phyloP scores from a whole-genome alignment of 2,113 vertebrate species.

The Onychostruthus taczanowskii region DNA sequence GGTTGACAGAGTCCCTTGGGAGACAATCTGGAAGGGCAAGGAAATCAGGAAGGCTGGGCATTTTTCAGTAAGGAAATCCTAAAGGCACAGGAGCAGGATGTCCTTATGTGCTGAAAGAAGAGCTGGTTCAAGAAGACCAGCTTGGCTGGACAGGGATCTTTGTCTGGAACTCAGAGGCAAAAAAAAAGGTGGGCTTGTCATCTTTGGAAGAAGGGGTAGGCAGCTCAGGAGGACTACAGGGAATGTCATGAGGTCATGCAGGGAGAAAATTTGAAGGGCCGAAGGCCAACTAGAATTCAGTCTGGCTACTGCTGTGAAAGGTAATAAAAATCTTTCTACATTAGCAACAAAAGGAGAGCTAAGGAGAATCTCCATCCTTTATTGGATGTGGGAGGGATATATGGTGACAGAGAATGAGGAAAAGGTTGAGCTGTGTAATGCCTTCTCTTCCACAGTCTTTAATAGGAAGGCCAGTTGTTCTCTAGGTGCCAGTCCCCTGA shows the following conservation, averaged over 20 bases:
- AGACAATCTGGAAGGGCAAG: neutral
- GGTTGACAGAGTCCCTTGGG: neutral
- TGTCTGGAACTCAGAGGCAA: neutral
- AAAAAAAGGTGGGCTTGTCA: neutral
- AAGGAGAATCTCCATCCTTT: neutral
- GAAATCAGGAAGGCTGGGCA: neutral
- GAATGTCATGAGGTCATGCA: too few relatives aligned
- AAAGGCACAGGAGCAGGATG: neutral
- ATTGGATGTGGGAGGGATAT: accelerated
- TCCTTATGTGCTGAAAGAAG: neutral
- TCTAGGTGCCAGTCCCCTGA: neutral
- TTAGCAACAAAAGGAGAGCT: too few relatives aligned
- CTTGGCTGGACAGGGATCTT: neutral
- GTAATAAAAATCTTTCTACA: neutral
- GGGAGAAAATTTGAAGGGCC: neutral
- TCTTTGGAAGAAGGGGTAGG: neutral
- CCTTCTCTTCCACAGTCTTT: neutral
- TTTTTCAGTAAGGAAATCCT: neutral
- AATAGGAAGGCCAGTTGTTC: neutral
- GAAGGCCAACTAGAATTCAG: neutral
- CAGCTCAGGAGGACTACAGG: neutral
- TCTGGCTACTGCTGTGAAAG: neutral
- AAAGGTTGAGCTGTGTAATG: neutral
- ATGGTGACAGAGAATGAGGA: neutral
- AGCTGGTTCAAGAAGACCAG: neutral